Evolutionary conservation across 2,888 invertebrate species (phyloP), one percentile per base, ranked within the genome.

Genomic region (Blera fallax): DNA sequence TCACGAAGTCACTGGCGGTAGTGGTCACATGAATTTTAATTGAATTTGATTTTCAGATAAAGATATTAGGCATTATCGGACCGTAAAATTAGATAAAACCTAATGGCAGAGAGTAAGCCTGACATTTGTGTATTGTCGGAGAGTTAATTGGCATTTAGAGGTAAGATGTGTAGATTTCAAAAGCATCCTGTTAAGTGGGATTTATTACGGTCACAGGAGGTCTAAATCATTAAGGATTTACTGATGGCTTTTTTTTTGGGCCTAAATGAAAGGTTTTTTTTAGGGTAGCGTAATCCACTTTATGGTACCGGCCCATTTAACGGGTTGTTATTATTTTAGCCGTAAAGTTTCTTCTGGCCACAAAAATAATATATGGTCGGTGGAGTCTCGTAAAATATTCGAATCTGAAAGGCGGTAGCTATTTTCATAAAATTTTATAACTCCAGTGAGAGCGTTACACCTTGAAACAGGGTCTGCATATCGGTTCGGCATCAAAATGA

Each of bases 131-230:
- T 32, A n/a, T 48, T 21, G 21, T 10, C n/a, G 1, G 48, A 21
- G 64, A 11, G 52, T 29, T 64, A 52, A 52, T 69, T 69, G 69
- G 18, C 43, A 29, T 69, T 54, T 29, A 2, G 18, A 18, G 11
- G 67, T 37, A 43, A n/a, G 54, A 43, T 21, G 29, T 7, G 14
- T 3, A 7, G 43, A n/a, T 48, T 40, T 14, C 21, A 29, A 3
- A 6, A 18, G 8, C 29, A 43, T 43, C 52, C 60, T 52, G 73
- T 50, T 62, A 52, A 73, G 32, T 40, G 32, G 52, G 32, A 62
- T 62, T 73, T 73, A 64, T 62, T 73, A 54, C 43, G 43, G 62
- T 73, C 52, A 3, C 73, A 27, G 50, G 62, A 18, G 40, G 50
- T 24, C 24, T 14, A 34, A 24, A 27, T 37, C 60, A 60, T 60